Conservation (phyloP, 2,888 invertebrate species). For the Cheilosia variabilis region DNA sequence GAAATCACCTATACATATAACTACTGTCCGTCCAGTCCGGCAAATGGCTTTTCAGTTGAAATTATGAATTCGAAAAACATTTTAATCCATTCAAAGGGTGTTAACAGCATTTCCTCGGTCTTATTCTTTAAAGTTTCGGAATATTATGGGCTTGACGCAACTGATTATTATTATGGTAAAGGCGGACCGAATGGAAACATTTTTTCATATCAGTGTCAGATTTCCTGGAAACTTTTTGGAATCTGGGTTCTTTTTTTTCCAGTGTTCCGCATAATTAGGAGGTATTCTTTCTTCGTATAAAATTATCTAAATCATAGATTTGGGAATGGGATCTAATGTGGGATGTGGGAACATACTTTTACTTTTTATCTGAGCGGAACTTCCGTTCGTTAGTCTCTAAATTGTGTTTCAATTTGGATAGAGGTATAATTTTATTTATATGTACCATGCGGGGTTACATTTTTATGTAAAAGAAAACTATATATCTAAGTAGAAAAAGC, state of each 20-base stretch:
- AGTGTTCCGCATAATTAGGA: constrained; percentile 54
- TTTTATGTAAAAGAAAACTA: too few species aligned
- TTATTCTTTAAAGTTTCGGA: constrained; percentile 41
- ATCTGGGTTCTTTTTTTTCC: constrained; percentile 1
- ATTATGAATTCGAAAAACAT: constrained; percentile 67
- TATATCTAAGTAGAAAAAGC: too few species aligned
- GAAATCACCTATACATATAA: constrained; percentile 22
- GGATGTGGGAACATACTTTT: constrained; percentile 30
- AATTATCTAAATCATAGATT: constrained; percentile 20
- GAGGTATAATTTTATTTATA: too few species aligned
- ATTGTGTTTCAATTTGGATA: too few species aligned
- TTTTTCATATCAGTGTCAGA: constrained; percentile 15
- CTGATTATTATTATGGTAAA: constrained; percentile 18
- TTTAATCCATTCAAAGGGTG: constrained; percentile 69
- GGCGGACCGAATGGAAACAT: constrained; percentile 10
- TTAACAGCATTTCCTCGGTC: constrained; percentile 65
- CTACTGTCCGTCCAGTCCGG: constrained; percentile 49
- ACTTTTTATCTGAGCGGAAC: constrained; percentile 2
- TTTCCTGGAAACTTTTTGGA: constrained; percentile 51
- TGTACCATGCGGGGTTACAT: too few species aligned
- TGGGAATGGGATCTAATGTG: not conserved
- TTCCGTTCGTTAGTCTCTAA: not conserved
- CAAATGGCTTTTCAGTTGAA: constrained; percentile 58
- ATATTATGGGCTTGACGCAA: constrained; percentile 35
- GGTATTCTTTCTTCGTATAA: constrained; percentile 19